Evolutionary conservation across 1,140 invertebrate genomes (phyloP), one percentile per base, ranked within the genome.

Genomic region (Caerostris extrusa): DNA sequence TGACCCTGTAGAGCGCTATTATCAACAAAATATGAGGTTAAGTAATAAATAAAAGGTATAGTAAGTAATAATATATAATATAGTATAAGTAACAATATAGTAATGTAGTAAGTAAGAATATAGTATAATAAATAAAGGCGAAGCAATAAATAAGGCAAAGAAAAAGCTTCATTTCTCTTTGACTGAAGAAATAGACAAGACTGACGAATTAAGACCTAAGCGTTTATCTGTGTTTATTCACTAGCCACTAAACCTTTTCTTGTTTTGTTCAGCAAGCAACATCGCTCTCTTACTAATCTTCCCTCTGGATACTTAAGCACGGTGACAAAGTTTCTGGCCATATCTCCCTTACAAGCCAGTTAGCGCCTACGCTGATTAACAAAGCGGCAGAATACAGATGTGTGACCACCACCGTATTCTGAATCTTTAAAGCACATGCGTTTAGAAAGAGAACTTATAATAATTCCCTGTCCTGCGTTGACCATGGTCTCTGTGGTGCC

Each of bases 281-380:
- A 77, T 77, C 71, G 53, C 34, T 77, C 34, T 77, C 71, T 8
- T 12, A 53, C 71, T 77, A 77, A 77, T 77, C 71, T 77, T 34
- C 71, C 34, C 19, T 77, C 8, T 2, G 34, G 71, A 34, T 71
- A 71, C 69, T 71, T 71, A 71, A 71, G 71, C 71, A 77, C 71
- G 71, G 34, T 50, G 3, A 77, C 71, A 19, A 71, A 77, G 71
- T 77, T 77, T 77, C 71, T 34, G 0, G 50, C 8, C 71, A 34
- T 77, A 77, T 77, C 71, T 77, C 34, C 17, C 8, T 34, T 34
- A 53, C 71, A 77, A 53, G 34, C 34, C 34, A 19, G 34, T 77
- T 77, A 50, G 53, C 71, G 3, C 19, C 50, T 34, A 10, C 5
- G 19, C 34, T 53, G 19, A 34, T 53, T 19, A 71, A 77, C 71